Conservation (phyloP, 2,797 vertebrate genomes). For the Streptopelia turtur region DNA sequence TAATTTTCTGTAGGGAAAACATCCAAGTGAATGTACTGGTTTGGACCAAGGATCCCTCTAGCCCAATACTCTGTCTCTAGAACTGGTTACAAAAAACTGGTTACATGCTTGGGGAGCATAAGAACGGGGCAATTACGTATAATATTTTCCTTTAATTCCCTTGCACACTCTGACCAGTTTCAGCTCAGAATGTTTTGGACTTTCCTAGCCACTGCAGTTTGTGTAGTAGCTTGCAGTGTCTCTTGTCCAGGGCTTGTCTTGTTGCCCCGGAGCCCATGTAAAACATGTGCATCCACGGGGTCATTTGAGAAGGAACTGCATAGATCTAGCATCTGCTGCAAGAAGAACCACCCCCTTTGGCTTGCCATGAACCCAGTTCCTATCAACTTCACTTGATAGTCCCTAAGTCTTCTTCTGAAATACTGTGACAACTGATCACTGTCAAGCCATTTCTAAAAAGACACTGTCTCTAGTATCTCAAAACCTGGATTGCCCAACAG, state of each 20-base stretch:
- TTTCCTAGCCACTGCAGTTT: not conserved
- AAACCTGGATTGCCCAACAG: not conserved
- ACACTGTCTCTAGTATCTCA: not conserved
- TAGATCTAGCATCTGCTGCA: not conserved
- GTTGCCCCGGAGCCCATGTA: not conserved
- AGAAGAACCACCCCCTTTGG: not conserved
- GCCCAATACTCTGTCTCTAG: not conserved
- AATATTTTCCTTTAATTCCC: not conserved
- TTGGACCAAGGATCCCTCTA: not conserved
- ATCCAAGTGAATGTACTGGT: rapidly evolving
- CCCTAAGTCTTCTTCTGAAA: not conserved
- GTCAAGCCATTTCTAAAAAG: not conserved
- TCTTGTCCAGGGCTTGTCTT: not conserved
- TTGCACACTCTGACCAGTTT: not conserved
- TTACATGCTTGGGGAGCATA: not conserved
- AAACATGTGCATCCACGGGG: not conserved
- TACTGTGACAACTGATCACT: not conserved
- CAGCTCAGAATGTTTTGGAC: not conserved
- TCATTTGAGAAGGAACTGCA: not conserved
- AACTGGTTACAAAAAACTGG: not conserved
- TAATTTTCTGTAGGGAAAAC: not conserved
- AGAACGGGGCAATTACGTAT: not conserved
- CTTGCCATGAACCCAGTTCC: not conserved
- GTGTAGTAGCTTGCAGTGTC: not conserved
- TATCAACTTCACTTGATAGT: not conserved